Evolutionary conservation across 2,888 invertebrate species (phyloP).

Genomic region (Bruchidius siliquastri): DNA sequence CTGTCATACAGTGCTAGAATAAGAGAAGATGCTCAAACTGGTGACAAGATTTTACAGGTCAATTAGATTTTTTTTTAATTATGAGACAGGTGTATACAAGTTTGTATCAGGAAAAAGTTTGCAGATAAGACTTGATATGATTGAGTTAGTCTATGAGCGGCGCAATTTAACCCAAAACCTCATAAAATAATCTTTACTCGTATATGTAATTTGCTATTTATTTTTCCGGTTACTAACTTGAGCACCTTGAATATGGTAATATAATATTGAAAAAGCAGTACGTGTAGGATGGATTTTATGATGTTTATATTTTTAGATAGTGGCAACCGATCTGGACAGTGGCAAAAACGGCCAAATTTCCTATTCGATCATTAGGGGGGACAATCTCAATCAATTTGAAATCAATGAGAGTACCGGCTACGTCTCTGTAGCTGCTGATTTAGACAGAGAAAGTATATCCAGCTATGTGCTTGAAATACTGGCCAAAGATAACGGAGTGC

Average conservation of each 20-base stretch:
- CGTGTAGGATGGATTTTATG: not conserved
- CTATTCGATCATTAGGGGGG: constrained; percentile 74
- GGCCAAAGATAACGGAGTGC: constrained; percentile 77
- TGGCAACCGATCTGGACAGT: constrained; percentile 81
- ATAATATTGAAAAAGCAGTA: too few species aligned
- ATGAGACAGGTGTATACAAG: not conserved
- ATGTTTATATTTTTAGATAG: constrained; percentile 48
- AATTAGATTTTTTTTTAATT: not conserved
- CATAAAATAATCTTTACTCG: too few species aligned
- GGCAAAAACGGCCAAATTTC: constrained; percentile 72
- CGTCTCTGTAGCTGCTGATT: constrained; percentile 64
- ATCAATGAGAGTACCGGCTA: constrained; percentile 75
- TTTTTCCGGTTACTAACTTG: too few species aligned
- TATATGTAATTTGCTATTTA: too few species aligned
- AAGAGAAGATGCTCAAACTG: constrained; percentile 71
- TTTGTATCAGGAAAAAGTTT: not conserved
- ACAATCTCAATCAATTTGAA: constrained; percentile 69
- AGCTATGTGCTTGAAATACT: constrained; percentile 75
- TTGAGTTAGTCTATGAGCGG: too few species aligned
- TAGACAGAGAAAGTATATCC: constrained; percentile 80
- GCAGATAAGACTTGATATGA: too few species aligned
- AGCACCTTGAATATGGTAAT: too few species aligned
- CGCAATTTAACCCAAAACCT: too few species aligned
- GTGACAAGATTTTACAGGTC: constrained; percentile 70
- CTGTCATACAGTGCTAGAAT: constrained; percentile 70